Conservation (phyloP, 2,113 vertebrate genomes). For the Periophthalmus modestus region DNA sequence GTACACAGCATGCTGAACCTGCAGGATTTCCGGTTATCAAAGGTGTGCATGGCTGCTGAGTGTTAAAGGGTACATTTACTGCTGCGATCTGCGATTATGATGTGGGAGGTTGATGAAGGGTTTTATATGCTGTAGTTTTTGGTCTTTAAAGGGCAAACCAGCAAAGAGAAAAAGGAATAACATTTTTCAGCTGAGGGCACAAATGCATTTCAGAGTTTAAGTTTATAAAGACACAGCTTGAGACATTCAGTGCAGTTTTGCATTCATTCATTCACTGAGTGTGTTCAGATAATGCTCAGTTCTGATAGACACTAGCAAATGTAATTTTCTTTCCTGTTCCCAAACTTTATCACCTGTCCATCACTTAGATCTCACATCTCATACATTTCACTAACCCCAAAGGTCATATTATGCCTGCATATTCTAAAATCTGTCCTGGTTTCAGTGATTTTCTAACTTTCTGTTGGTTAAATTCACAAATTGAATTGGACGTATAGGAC, state of each 20-base stretch:
- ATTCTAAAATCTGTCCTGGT: too few species aligned
- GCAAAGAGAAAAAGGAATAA: background rate
- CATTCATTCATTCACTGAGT: background rate
- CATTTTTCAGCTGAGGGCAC: background rate
- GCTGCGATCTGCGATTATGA: background rate
- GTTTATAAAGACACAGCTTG: background rate
- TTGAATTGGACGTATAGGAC: too few species aligned
- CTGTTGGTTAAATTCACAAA: too few species aligned
- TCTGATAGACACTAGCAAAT: background rate
- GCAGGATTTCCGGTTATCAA: background rate
- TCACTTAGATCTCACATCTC: too few species aligned
- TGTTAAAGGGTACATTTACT: background rate
- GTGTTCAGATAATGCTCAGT: background rate
- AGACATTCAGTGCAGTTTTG: background rate
- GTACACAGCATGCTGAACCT: background rate
- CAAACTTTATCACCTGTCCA: too few species aligned
- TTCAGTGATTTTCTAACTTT: too few species aligned
- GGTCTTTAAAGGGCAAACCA: background rate
- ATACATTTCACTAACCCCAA: too few species aligned
- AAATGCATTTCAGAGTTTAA: background rate
- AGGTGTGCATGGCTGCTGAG: background rate
- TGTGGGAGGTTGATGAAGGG: background rate
- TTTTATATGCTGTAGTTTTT: background rate
- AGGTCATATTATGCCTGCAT: too few species aligned
- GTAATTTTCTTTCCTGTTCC: background rate